Conservation (phyloP, 2,888 invertebrate species). For the Calephelis perditalis region DNA sequence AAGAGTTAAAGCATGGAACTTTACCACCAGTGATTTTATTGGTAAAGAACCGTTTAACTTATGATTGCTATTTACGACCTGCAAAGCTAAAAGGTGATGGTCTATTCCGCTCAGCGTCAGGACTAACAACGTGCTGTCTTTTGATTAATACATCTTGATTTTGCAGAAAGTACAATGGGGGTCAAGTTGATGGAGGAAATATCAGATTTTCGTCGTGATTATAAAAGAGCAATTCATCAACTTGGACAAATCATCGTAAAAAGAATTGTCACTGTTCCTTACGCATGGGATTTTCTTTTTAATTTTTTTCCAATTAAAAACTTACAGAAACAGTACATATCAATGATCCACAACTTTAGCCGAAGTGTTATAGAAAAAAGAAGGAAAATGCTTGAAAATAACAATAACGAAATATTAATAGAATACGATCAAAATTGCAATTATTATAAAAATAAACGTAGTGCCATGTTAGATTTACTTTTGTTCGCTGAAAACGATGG, state of each 20-base stretch:
- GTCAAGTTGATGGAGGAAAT: slow-evolving; percentile 70
- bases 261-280: slow-evolving; percentile 74
- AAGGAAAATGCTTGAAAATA: slow-evolving; percentile 49
- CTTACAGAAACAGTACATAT: slow-evolving; percentile 55
- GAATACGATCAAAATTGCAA: slow-evolving; percentile 29
- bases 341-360: slow-evolving; percentile 53
- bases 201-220: slow-evolving; percentile 57
- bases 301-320: slow-evolving; percentile 64
- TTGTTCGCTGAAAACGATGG: slow-evolving; percentile 62
- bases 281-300: slow-evolving; percentile 76
- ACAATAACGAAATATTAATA: slow-evolving; percentile 40
- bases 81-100: too few relatives aligned
- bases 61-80: too few relatives aligned
- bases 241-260: slow-evolving; percentile 54
- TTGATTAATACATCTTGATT: not conserved
- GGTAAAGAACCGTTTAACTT: too few relatives aligned
- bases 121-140: too few relatives aligned
- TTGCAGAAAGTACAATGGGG: slow-evolving; percentile 83
- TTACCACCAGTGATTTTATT: too few relatives aligned
- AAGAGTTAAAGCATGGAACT: too few relatives aligned
- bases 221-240: slow-evolving; percentile 76
- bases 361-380: slow-evolving; percentile 30
- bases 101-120: too few relatives aligned
- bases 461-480: slow-evolving; percentile 75
- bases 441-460: slow-evolving; percentile 58